Conservation (phyloP, 2,888 invertebrate genomes). For the Chrysolina oricalcia region DNA sequence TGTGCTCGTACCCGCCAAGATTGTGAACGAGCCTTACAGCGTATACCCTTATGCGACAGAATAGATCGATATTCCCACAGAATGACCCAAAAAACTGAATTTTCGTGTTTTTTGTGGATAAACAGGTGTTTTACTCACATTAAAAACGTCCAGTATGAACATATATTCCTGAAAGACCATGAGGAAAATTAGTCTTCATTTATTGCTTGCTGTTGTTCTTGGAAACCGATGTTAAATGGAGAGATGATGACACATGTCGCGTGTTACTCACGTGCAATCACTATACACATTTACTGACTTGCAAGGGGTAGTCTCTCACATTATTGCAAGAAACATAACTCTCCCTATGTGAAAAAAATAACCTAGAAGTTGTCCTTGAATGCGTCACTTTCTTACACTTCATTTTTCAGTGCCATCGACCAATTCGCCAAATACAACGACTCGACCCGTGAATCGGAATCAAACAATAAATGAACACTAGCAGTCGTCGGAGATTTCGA, state of each 20-base stretch:
- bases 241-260: constrained; percentile 62
- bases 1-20: constrained; percentile 58
- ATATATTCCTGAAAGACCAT: constrained; percentile 71
- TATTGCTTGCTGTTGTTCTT: constrained; percentile 67
- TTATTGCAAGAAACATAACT: constrained; percentile 2
- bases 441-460: not conserved
- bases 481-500: constrained; percentile 11
- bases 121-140: constrained; percentile 67
- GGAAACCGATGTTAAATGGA: constrained; percentile 39
- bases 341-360: not conserved
- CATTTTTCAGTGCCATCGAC: constrained; percentile 12
- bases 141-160: constrained; percentile 70
- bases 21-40: constrained; percentile 67
- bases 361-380: constrained; percentile 2
- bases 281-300: constrained; percentile 31
- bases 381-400: constrained; percentile 8
- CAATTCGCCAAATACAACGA: not conserved
- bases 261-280: constrained; percentile 56
- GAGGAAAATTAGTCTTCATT: constrained; percentile 70
- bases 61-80: constrained; percentile 69
- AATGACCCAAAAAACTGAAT: constrained; percentile 68
- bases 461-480: constrained; percentile 24
- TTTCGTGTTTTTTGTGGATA: constrained; percentile 53
- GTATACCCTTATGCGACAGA: constrained; percentile 70
- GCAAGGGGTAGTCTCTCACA: constrained; percentile 4